Percentiles rank a stretch among this genome's conserved stretches.
Conservation (phyloP, 2,797 vertebrate species). For the Lepus oiostolus region DNA sequence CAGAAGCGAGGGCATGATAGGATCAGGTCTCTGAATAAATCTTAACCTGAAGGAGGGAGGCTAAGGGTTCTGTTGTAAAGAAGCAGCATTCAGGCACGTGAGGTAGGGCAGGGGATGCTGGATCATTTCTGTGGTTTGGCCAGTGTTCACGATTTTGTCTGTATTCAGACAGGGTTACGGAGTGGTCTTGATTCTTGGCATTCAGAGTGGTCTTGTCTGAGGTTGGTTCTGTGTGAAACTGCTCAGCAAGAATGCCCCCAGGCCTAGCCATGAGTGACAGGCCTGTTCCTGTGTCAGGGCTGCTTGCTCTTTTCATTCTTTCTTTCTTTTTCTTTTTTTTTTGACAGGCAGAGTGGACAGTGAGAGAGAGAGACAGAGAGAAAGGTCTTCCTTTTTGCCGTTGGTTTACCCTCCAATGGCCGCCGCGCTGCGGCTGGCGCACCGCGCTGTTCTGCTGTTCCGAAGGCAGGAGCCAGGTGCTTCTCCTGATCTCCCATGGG, state of each 20-base stretch:
- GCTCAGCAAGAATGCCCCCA: background rate
- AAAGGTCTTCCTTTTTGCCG: no score
- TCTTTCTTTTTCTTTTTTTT: no score
- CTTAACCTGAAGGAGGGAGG: background rate
- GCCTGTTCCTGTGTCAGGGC: background rate
- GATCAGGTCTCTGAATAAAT: background rate
- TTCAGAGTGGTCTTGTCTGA: background rate
- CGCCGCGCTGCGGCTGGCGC: no score
- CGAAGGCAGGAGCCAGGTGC: no score
- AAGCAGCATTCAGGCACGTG: background rate
- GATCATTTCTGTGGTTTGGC: background rate
- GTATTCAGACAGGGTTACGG: background rate
- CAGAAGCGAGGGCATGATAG: background rate
- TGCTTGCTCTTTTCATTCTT: background rate
- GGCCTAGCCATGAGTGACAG: background rate
- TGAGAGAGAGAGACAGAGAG: no score
- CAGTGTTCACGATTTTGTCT: background rate
- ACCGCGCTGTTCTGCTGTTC: no score
- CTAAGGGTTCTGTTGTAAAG: background rate
- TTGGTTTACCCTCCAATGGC: no score
- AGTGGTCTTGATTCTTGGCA: background rate
- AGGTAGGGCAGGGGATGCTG: background rate
- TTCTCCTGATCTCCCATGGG: no score
- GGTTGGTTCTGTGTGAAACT: background rate
- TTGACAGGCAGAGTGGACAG: no score